These are phyloP conservation scores for Drosophila phalerata DNA, from an alignment of 2,888 invertebrate genomes.

Conservation along the genomic window DNA sequence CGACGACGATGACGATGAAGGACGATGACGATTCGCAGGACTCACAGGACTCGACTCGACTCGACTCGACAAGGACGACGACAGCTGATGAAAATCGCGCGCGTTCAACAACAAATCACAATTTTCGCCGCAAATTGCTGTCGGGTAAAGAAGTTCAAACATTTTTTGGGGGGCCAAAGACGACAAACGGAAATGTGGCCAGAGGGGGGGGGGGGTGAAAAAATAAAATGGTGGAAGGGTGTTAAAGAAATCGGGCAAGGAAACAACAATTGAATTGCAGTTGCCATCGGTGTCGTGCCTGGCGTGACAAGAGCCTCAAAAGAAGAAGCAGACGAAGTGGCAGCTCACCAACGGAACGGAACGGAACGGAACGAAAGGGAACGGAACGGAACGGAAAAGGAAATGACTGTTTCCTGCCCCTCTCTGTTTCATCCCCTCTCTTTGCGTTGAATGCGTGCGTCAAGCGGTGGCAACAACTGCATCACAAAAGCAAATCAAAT, in stretches of 20 bases:
- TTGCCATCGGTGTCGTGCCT: constrained; percentile 75
- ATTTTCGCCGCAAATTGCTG: constrained; percentile 81
- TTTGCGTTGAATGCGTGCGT: constrained; percentile 57
- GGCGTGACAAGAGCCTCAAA: constrained; percentile 72
- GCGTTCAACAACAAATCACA: constrained; percentile 77
- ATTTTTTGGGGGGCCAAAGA: constrained; percentile 59
- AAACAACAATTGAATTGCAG: constrained; percentile 80
- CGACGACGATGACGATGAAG: constrained; percentile 13
- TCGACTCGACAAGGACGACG: constrained; percentile 42
- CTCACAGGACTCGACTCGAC: constrained; percentile 21
- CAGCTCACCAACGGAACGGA: constrained; percentile 16
- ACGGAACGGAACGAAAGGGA: too few species aligned
- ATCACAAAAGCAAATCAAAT: constrained; percentile 38
- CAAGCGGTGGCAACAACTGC: constrained; percentile 35
- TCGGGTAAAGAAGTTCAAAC: constrained; percentile 76
- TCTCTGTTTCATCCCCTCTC: not conserved
- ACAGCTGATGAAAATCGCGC: constrained; percentile 80
- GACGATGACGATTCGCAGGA: constrained; percentile 38
- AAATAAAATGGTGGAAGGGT: not conserved
- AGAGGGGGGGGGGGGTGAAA: not conserved
- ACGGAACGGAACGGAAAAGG: constrained; percentile 1
- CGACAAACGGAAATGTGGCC: constrained; percentile 37
- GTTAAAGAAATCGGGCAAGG: constrained; percentile 12
- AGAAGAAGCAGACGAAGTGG: constrained; percentile 10
- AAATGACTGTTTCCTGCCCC: not conserved